These are phyloP conservation scores for Caenorhabditis inopinata DNA, from an alignment of 1,140 invertebrate genomes.

Conservation along the genomic window DNA sequence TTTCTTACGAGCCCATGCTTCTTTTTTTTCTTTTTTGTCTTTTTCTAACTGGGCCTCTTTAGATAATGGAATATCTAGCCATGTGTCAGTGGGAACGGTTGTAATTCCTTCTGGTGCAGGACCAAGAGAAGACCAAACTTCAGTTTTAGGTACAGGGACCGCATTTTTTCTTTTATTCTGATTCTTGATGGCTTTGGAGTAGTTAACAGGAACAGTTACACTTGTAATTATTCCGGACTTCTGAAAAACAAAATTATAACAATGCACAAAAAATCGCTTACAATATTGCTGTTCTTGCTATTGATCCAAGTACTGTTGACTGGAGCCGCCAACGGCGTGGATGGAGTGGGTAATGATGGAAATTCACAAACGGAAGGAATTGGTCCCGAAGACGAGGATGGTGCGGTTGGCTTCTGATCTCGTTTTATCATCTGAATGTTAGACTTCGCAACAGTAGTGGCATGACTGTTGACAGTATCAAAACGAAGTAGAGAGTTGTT, in stretches of 20 bases:
- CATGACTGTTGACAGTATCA: not conserved
- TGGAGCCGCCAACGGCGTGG: not conserved
- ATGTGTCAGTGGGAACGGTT: not conserved
- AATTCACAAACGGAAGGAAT: not conserved
- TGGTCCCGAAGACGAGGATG: not conserved
- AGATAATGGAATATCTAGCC: not conserved
- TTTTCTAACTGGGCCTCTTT: not conserved
- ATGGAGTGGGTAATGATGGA: not conserved
- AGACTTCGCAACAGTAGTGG: not conserved
- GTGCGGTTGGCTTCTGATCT: not conserved
- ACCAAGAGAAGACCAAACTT: conserved; percentile 21
- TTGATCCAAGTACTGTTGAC: not conserved
- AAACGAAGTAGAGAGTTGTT: not conserved
- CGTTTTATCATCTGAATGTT: conserved; percentile 14
- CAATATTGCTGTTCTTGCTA: conserved; percentile 9
- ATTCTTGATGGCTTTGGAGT: not conserved
- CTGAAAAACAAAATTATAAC: not conserved
- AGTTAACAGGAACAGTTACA: not conserved
- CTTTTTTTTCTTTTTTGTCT: not conserved
- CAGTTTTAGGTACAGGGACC: not conserved
- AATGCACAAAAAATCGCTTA: not conserved
- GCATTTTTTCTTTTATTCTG: conserved; percentile 6
- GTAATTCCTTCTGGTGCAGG: not conserved
- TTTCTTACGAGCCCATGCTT: not conserved
- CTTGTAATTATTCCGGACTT: not conserved